phyloP scores from a whole-genome alignment of 2,113 vertebrate genomes.

The Scatophagus argus region DNA sequence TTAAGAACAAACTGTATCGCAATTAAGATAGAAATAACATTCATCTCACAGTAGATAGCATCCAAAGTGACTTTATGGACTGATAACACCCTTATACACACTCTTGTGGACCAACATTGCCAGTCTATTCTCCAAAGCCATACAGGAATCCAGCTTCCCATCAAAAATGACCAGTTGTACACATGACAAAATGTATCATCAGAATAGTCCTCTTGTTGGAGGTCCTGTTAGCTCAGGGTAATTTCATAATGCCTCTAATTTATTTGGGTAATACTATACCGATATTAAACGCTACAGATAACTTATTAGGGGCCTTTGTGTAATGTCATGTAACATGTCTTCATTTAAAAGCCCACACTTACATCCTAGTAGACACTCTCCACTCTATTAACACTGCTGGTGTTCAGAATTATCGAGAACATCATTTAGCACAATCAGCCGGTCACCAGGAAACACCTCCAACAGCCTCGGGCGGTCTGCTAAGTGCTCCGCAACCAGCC shows the following conservation, averaged over 20 bases:
- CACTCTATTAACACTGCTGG: conserved; percentile 4
- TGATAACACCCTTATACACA: not conserved
- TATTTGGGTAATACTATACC: not conserved
- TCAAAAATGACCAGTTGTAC: not conserved
- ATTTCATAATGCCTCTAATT: not conserved
- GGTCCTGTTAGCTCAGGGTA: not conserved
- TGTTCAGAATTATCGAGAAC: not conserved
- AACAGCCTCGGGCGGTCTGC: conserved; percentile 34
- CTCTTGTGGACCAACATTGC: not conserved
- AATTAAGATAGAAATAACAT: not conserved
- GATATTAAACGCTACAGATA: not conserved
- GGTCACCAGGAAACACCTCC: conserved; percentile 39
- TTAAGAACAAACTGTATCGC: not conserved
- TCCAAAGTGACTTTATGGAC: not conserved
- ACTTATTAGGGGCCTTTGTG: not conserved
- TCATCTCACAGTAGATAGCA: not conserved
- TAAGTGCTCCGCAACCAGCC: conserved; percentile 41
- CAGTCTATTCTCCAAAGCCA: not conserved
- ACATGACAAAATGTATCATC: not conserved
- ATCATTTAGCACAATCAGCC: conserved; percentile 39
- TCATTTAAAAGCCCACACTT: not conserved
- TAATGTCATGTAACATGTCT: not conserved
- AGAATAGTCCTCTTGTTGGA: not conserved
- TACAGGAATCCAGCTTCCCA: not conserved
- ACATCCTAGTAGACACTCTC: not conserved